A percentile compares a stretch with the other conserved stretches of the same genome.
These are phyloP conservation scores for Porites cylindrica DNA, from an alignment of 92 coral and sea anemone species.

Conservation along the genomic window DNA sequence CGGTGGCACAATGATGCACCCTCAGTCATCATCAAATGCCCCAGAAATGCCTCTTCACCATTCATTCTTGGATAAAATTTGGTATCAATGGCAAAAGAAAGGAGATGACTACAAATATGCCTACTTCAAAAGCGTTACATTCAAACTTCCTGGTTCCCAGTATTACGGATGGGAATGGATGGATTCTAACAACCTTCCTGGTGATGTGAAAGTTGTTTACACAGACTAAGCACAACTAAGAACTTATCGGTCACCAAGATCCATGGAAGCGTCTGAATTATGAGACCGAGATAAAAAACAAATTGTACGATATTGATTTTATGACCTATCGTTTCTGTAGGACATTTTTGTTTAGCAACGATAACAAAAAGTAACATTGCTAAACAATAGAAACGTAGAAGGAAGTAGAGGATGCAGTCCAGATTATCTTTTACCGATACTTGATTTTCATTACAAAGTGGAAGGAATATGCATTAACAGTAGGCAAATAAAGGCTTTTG, in stretches of 20 bases:
- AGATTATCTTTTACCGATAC: too few species aligned
- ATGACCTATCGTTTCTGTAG: too few species aligned
- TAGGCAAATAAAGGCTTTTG: too few species aligned
- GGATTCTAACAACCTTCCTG: conserved; percentile 79
- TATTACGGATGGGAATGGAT: conserved; percentile 75
- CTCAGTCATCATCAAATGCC: conserved; percentile 66
- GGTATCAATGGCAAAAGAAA: conserved; percentile 82
- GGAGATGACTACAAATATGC: conserved; percentile 58
- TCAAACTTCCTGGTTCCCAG: conserved; percentile 63
- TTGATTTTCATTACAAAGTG: too few species aligned
- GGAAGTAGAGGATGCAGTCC: too few species aligned
- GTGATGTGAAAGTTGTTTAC: conserved; percentile 63
- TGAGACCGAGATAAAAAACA: too few species aligned
- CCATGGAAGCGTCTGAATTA: background rate
- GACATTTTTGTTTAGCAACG: too few species aligned
- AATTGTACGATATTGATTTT: too few species aligned
- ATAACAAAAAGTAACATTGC: too few species aligned
- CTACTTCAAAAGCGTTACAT: conserved; percentile 42
- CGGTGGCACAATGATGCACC: conserved; percentile 59
- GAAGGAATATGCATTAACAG: too few species aligned
- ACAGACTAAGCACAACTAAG: conserved; percentile 19
- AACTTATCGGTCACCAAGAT: too few species aligned
- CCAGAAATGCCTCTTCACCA: conserved; percentile 90
- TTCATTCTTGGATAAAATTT: conserved; percentile 84
- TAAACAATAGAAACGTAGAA: too few species aligned